A percentile compares a stretch with the other conserved stretches of the same genome.
Evolutionary conservation across 2,888 invertebrate genomes (phyloP).

Genomic region (Synergus japonicus): DNA sequence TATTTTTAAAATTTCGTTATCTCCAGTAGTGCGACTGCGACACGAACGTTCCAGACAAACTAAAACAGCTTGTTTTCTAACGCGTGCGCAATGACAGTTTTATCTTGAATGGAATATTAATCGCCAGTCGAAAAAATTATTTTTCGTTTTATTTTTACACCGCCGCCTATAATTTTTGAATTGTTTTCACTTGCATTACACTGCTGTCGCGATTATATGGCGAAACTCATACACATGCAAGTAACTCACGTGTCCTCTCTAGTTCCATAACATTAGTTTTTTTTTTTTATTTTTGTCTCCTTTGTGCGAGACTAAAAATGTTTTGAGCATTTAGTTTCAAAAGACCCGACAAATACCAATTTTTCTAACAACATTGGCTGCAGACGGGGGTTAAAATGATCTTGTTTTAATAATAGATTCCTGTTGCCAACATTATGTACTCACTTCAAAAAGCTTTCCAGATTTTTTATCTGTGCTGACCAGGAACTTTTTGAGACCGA

Average conservation of each 20-base stretch:
- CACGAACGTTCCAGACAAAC: slow-evolving; percentile 58
- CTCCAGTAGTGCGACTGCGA: slow-evolving; percentile 56
- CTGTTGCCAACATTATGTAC: not conserved
- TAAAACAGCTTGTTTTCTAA: slow-evolving; percentile 49
- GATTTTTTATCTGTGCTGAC: too few species aligned
- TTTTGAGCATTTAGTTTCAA: not conserved
- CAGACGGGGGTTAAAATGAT: not conserved
- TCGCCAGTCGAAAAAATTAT: slow-evolving; percentile 58
- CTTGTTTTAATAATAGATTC: not conserved
- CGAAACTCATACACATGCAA: slow-evolving; percentile 45
- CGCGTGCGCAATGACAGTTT: slow-evolving; percentile 61
- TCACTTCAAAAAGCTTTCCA: not conserved
- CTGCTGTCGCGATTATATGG: slow-evolving; percentile 54
- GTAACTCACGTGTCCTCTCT: slow-evolving; percentile 15
- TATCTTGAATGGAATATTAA: slow-evolving; percentile 60
- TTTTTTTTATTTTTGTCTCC: not conserved
- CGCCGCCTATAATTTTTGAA: slow-evolving; percentile 51
- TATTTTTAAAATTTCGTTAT: not conserved
- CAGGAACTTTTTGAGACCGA: not conserved
- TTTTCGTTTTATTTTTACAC: slow-evolving; percentile 55
- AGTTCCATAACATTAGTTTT: not conserved
- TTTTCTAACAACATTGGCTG: not conserved
- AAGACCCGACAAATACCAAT: not conserved
- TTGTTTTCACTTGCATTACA: slow-evolving; percentile 53
- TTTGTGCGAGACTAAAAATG: not conserved